These are phyloP conservation scores for Pangasianodon hypophthalmus DNA, from an alignment of 2,113 vertebrate species.

Conservation along the genomic window DNA sequence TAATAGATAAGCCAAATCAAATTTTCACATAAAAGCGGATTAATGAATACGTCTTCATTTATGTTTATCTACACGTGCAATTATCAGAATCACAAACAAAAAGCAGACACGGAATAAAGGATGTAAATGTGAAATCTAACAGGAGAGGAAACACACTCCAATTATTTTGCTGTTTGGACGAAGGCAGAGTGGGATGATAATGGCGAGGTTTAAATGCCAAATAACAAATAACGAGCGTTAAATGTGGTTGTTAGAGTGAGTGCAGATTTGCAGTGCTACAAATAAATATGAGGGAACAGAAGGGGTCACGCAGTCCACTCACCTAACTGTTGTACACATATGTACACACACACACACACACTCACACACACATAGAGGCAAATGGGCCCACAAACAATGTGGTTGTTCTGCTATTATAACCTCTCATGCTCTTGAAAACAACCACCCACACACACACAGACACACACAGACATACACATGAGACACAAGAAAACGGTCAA, in stretches of 20 bases:
- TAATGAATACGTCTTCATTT: background rate
- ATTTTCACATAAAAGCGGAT: conserved; percentile 7
- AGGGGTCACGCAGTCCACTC: background rate
- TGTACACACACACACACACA: background rate
- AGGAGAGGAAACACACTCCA: background rate
- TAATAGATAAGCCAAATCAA: conserved; percentile 1
- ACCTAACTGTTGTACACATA: background rate
- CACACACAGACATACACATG: background rate
- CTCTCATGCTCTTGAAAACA: background rate
- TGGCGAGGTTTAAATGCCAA: conserved; percentile 19
- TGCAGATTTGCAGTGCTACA: background rate
- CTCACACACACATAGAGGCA: background rate
- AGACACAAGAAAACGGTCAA: background rate
- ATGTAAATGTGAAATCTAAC: conserved; percentile 2
- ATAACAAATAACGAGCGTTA: background rate
- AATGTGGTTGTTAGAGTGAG: conserved; percentile 23
- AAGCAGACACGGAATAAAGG: background rate
- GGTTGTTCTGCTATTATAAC: background rate
- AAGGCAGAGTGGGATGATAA: conserved; percentile 13
- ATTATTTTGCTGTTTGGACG: background rate
- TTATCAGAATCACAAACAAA: background rate
- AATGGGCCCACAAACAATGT: background rate
- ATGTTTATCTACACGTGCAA: background rate
- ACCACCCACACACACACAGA: background rate
- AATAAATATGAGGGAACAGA: background rate